Evolutionary conservation across 2,888 invertebrate genomes (phyloP).

Genomic region (Odontocolon sp.): DNA sequence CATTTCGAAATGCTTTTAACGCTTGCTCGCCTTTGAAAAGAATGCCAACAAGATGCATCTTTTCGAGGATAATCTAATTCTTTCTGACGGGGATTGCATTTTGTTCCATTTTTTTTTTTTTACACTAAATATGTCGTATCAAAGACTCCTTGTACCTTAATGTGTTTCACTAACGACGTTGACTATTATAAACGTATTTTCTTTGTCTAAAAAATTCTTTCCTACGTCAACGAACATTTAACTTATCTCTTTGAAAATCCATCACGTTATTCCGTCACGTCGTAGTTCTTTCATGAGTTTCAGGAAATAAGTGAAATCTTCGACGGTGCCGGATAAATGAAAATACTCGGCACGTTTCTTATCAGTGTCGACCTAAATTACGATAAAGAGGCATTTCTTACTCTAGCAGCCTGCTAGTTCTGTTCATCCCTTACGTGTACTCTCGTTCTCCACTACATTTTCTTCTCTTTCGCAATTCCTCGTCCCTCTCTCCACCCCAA

Average conservation of each 20-base stretch:
- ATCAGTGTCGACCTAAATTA: conserved; percentile 69
- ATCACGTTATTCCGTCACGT: conserved; percentile 23
- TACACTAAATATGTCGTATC: conserved; percentile 13
- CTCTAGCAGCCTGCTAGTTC: conserved; percentile 30
- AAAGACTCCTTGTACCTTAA: conserved; percentile 10
- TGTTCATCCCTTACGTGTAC: conserved; percentile 24
- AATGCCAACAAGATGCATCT: conserved; percentile 1
- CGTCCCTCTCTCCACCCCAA: conserved; percentile 3
- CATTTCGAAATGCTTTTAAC: not conserved
- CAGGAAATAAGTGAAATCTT: conserved; percentile 62
- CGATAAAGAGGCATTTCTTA: conserved; percentile 65
- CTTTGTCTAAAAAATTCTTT: conserved; percentile 3
- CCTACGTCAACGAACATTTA: not conserved
- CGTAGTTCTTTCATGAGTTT: conserved; percentile 51
- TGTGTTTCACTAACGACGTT: not conserved
- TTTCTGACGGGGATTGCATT: not conserved
- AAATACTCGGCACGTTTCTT: conserved; percentile 69
- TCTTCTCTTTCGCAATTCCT: conserved; percentile 22
- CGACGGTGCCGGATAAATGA: conserved; percentile 58
- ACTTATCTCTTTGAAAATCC: not conserved
- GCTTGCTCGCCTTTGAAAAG: not conserved
- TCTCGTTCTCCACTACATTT: conserved; percentile 24
- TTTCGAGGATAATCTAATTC: conserved; percentile 7
- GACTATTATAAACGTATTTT: conserved; percentile 5
- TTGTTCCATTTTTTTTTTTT: conserved; percentile 10